Percentiles rank a stretch among this genome's conserved stretches.
Evolutionary conservation across 2,797 vertebrate species (phyloP).

Genomic region (Lemur catta): DNA sequence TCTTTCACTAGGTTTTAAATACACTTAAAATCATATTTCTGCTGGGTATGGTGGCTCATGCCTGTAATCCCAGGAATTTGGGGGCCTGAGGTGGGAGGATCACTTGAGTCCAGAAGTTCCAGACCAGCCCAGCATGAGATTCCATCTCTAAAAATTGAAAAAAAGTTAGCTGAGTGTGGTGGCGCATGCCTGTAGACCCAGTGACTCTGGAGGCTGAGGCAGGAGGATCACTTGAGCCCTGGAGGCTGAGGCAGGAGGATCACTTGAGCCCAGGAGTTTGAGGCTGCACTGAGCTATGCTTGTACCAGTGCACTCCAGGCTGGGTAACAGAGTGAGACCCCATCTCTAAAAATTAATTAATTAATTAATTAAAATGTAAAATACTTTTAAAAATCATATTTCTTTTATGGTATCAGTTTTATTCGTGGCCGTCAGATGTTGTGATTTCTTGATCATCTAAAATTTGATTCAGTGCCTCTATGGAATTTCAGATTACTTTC

Average conservation of each 20-base stretch:
- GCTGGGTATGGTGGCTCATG: neutral
- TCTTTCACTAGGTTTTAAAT: constrained; percentile 6
- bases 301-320: neutral
- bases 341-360: neutral
- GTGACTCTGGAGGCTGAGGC: too few species aligned
- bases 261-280: neutral
- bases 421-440: neutral
- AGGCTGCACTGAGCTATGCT: neutral
- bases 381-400: neutral
- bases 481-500: constrained; percentile 33
- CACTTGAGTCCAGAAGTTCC: neutral
- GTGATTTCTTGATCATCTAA: neutral
- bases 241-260: neutral
- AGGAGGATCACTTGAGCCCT: too few species aligned
- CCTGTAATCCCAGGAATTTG: neutral
- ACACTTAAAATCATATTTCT: constrained; percentile 4
- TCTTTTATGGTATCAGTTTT: neutral
- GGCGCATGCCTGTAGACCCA: too few species aligned
- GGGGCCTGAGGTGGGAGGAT: neutral
- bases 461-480: neutral
- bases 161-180: neutral
- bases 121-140: neutral
- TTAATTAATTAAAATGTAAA: neutral
- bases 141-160: neutral
- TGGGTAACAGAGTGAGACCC: neutral